phyloP scores from a whole-genome alignment of 2,113 vertebrate genomes.

The Arenaria interpres region DNA sequence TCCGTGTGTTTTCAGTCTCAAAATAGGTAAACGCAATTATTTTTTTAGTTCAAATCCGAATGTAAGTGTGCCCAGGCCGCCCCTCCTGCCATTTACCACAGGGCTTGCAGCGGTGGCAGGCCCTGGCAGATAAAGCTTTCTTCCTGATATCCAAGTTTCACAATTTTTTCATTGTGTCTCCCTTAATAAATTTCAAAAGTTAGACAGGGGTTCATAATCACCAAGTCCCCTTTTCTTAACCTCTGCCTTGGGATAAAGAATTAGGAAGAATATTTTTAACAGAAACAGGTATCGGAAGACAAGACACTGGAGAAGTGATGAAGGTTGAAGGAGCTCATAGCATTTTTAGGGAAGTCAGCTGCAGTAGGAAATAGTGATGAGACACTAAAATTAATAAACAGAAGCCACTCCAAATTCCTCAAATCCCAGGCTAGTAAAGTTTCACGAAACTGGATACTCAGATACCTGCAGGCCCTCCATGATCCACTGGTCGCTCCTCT shows the following conservation, averaged over 20 bases:
- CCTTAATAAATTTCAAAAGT: neutral
- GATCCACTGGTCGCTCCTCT: neutral
- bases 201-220: neutral
- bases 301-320: neutral
- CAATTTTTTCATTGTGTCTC: neutral
- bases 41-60: neutral
- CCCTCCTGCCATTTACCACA: neutral
- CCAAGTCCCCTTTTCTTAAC: neutral
- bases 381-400: neutral
- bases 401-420: neutral
- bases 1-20: neutral
- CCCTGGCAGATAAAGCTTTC: neutral
- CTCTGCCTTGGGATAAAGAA: neutral
- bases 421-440: neutral
- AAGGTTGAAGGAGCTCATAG: neutral
- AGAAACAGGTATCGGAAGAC: constrained; percentile 6
- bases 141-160: neutral
- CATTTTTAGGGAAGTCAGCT: neutral
- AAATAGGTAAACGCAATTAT: neutral
- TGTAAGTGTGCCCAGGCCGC: neutral
- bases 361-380: neutral
- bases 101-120: neutral
- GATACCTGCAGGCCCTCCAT: neutral
- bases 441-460: neutral
- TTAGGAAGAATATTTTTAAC: constrained; percentile 19